phyloP scores from a whole-genome alignment of 2,113 vertebrate species.

The Pelmatolapia mariae region DNA sequence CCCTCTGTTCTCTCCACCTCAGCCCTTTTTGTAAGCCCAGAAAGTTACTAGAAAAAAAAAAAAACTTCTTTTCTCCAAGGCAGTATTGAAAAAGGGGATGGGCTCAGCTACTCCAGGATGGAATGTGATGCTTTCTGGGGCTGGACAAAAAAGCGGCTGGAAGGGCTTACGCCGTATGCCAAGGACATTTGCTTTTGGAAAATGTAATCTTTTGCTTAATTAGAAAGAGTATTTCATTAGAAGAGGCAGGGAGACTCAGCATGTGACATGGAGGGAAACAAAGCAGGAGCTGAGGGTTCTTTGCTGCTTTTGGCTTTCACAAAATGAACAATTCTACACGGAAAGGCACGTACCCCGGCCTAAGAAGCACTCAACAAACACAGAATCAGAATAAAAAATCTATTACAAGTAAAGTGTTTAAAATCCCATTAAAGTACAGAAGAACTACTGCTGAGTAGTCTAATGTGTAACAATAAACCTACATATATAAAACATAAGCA shows the following conservation, averaged over 20 bases:
- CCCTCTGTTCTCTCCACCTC: conserved; percentile 12
- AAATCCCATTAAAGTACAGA: not conserved
- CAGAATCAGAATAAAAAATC: not conserved
- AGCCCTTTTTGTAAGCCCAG: not conserved
- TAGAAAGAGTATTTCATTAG: not conserved
- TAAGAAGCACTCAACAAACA: not conserved
- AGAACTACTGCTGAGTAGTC: not conserved
- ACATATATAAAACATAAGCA: not conserved
- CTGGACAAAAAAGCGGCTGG: not conserved
- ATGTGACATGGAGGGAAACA: not conserved
- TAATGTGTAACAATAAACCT: not conserved
- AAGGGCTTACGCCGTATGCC: not conserved
- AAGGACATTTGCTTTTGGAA: conserved; percentile 22
- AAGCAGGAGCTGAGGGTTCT: not conserved
- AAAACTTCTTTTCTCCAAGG: not conserved
- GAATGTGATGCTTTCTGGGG: not conserved
- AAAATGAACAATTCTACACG: not conserved
- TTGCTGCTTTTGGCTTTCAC: not conserved
- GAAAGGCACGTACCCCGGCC: not conserved
- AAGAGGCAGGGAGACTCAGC: not conserved
- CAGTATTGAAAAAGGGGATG: conserved; percentile 11
- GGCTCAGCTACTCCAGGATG: not conserved
- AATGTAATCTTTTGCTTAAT: not conserved
- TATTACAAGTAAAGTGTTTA: not conserved
- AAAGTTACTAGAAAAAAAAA: not conserved